Evolutionary conservation across 92 coral and sea anemone genomes (phyloP).

Genomic region (Actinostola sp.): DNA sequence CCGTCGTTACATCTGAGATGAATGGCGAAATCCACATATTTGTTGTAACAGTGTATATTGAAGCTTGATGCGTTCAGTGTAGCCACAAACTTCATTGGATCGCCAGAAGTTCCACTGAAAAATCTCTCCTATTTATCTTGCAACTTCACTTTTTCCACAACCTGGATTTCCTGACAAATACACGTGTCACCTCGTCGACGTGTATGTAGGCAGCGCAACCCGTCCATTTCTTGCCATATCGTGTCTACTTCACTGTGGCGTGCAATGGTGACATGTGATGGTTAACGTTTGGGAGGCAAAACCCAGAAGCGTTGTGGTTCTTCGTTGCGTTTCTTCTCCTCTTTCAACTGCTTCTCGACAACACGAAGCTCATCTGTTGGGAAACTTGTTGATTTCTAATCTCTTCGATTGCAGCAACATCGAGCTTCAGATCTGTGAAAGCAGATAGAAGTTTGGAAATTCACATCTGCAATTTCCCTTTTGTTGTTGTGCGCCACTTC

Average conservation of each 20-base stretch:
- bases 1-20: background rate
- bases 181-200: constrained; percentile 12
- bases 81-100: background rate
- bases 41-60: constrained; percentile 18
- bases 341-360: background rate
- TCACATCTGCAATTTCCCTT: too few relatives aligned
- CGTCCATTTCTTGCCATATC: background rate
- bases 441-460: too few relatives aligned
- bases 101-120: background rate
- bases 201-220: background rate
- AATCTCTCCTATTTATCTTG: constrained; percentile 41
- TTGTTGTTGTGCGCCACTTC: too few relatives aligned
- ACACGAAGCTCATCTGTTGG: constrained; percentile 33
- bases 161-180: constrained; percentile 49
- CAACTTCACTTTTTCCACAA: constrained; percentile 45
- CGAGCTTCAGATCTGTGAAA: too few relatives aligned
- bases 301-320: constrained; percentile 7
- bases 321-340: constrained; percentile 10
- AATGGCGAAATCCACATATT: constrained; percentile 1
- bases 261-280: constrained; percentile 8
- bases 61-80: constrained; percentile 35
- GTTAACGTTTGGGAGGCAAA: constrained; percentile 17
- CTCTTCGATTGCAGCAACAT: constrained; percentile 15
- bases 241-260: background rate
- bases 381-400: constrained; percentile 30